Base-by-base conservation (phyloP, 1,140 invertebrate species). In the Elysia chlorotica region DNA sequence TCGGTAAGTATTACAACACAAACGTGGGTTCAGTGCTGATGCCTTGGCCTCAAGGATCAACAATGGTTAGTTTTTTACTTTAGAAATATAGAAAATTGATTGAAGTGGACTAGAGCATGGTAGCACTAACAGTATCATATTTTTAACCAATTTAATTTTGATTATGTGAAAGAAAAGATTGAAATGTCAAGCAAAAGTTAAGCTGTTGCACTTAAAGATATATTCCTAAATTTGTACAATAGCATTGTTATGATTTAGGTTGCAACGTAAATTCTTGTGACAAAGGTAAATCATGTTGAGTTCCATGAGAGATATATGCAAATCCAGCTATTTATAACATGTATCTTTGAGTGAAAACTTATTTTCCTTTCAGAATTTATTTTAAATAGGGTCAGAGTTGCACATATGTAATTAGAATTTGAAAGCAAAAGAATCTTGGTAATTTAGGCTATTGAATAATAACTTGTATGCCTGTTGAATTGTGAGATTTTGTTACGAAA, bases 1-100 rank as follows among this genome's bases (percentile, higher is more conserved):
- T n/a, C n/a, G n/a, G n/a, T n/a, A n/a, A n/a, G n/a, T 68, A 88
- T 90, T 23, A 89, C 90, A 38, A 82, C 91, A 31, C 90, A 91
- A 80, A 89, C 86, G 90, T 41, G 91, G 91, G 19, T 92, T 92
- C 78, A 90, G 89, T 78, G 79, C 90, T 2, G 88, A 91, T 59
- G 87, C 91, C 28, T 80, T 92, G 23, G 88, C 89, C 54, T 84
- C 86, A 21, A 84, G 91, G 68, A 90, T 91, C 35, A 82, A 86
- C 65, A 89, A 90, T 84, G 89, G 89, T 89, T 74, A 75, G 76
- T n/a, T n/a, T n/a, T 62, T 23, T 61, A 38, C 66, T 48, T n/a
- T n/a, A 59, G 4, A 36, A 48, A 48, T 48, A n/a, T 48, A n/a
- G n/a, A n/a, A n/a, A n/a, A n/a, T n/a, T n/a, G n/a, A n/a, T n/a